phyloP scores from a whole-genome alignment of 2,113 vertebrate genomes.

The Myrmecobius fasciatus region DNA sequence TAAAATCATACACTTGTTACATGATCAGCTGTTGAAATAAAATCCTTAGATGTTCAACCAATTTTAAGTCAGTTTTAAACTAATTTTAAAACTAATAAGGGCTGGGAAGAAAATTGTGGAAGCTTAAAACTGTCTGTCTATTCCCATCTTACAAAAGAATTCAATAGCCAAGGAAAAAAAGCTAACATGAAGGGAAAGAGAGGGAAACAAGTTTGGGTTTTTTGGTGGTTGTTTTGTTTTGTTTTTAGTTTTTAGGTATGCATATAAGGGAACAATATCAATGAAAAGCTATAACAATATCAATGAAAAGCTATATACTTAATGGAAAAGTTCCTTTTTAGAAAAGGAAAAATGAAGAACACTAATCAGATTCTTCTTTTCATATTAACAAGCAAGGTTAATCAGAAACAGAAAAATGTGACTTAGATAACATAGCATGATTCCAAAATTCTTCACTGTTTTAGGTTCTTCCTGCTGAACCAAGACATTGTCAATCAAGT shows the following conservation, averaged over 20 bases:
- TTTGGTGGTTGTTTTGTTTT: background rate
- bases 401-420: background rate
- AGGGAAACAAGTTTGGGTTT: background rate
- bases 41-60: background rate
- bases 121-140: background rate
- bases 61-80: background rate
- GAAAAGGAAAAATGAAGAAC: background rate
- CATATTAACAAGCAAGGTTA: background rate
- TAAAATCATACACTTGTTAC: background rate
- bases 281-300: background rate
- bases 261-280: background rate
- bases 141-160: background rate
- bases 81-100: background rate
- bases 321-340: background rate
- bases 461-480: background rate
- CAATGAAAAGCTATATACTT: background rate
- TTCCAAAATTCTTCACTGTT: background rate
- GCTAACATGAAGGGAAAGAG: background rate
- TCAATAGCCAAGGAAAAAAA: background rate
- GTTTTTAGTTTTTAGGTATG: background rate
- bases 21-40: background rate
- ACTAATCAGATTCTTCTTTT: background rate
- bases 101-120: background rate
- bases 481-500: background rate
- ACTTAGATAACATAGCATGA: background rate